Percentiles rank a stretch among this genome's conserved stretches.
Evolutionary conservation across 2,113 vertebrate species (phyloP).

Genomic region (Salvelinus fontinalis): DNA sequence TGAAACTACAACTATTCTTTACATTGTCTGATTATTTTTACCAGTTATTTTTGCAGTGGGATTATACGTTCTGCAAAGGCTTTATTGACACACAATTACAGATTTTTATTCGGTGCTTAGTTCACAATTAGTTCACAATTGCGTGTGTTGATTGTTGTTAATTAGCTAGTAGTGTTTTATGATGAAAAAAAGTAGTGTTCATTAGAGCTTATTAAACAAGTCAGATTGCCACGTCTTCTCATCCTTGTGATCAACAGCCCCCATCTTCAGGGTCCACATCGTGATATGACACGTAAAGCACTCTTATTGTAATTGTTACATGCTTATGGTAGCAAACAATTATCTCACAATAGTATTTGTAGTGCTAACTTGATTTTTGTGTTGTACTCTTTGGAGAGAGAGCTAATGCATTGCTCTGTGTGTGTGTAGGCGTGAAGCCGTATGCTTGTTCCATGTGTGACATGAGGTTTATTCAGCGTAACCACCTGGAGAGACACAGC

Average conservation of each 20-base stretch:
- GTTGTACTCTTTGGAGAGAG: constrained; percentile 55
- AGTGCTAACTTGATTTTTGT: constrained; percentile 25
- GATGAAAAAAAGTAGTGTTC: neutral
- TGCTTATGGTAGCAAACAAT: neutral
- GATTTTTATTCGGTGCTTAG: neutral
- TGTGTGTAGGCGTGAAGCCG: constrained; percentile 92
- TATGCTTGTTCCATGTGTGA: constrained; percentile 94
- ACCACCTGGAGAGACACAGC: constrained; percentile 97
- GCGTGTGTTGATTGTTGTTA: neutral
- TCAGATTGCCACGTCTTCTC: neutral
- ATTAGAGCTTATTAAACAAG: neutral
- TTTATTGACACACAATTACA: neutral
- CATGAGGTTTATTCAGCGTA: constrained; percentile 98
- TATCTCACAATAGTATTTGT: neutral
- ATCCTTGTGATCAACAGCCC: neutral
- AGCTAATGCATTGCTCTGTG: constrained; percentile 77
- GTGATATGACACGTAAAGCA: neutral
- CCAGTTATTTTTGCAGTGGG: neutral
- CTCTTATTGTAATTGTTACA: neutral
- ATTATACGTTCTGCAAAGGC: neutral
- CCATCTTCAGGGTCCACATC: too few species aligned
- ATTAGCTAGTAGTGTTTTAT: neutral
- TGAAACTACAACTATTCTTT: too few species aligned
- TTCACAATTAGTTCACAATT: neutral
- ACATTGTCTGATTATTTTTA: neutral